Conservation (phyloP, 2,888 invertebrate genomes). For the Sesamia inferens region DNA sequence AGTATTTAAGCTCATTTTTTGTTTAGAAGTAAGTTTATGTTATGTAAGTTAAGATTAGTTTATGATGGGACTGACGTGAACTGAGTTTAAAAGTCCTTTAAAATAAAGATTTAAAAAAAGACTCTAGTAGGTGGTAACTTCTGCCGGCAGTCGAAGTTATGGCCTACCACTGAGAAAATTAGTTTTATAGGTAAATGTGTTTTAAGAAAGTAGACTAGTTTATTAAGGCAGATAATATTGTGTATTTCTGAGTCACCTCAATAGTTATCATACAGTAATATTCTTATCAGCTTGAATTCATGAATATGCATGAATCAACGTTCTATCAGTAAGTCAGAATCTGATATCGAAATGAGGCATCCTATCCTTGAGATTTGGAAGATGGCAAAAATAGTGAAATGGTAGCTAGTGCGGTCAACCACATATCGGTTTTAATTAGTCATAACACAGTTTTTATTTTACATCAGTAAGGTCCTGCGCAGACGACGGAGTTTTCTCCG, state of each 20-base stretch:
- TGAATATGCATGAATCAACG: constrained; percentile 16
- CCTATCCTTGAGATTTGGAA: constrained; percentile 4
- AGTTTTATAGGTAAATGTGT: constrained; percentile 8
- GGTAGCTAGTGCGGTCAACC: background rate
- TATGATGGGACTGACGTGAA: no score
- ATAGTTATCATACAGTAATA: constrained; percentile 8
- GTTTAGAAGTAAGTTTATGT: no score
- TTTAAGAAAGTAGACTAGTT: constrained; percentile 7
- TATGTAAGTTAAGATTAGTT: no score
- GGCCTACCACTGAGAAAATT: background rate
- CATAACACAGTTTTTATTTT: background rate
- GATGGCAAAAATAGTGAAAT: background rate
- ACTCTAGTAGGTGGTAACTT: no score
- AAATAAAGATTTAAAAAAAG: no score
- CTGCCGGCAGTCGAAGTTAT: no score
- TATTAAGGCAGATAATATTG: background rate
- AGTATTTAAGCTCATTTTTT: no score
- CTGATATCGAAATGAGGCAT: background rate
- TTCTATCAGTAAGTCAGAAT: background rate
- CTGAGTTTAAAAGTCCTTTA: no score
- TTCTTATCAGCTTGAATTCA: constrained; percentile 15
- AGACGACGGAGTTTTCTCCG: no score
- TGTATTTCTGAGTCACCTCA: constrained; percentile 12
- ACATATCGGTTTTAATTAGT: background rate
- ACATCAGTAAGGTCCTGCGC: background rate